A percentile compares a stretch with the other conserved stretches of the same genome.
Conservation (phyloP, 1,140 invertebrate genomes). For the Heliconius congener region DNA sequence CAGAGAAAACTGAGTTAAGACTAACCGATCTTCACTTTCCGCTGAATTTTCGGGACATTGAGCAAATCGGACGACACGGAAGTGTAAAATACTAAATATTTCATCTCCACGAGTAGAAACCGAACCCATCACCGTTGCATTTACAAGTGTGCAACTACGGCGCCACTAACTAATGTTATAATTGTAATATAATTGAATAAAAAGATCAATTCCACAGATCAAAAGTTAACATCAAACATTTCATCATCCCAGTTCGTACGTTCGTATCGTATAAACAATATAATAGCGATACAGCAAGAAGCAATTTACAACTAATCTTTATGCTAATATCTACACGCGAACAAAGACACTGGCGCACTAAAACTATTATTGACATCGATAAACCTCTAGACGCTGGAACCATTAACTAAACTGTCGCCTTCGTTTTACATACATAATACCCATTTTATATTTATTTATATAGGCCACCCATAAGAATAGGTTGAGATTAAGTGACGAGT, state of each 20-base stretch:
- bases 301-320: conserved; percentile 67
- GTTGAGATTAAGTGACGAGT: too few species aligned
- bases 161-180: background rate
- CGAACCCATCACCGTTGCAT: too few species aligned
- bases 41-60: too few species aligned
- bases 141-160: too few species aligned
- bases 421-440: background rate
- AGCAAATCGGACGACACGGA: too few species aligned
- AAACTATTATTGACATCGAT: conserved; percentile 48
- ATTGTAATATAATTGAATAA: background rate
- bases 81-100: too few species aligned
- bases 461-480: background rate
- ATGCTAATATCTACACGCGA: conserved; percentile 57
- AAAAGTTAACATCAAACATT: background rate
- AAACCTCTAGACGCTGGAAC: conserved; percentile 36
- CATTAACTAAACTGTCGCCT: conserved; percentile 23
- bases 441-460: background rate
- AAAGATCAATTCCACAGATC: background rate
- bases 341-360: conserved; percentile 56
- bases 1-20: too few species aligned
- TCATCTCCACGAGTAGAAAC: too few species aligned
- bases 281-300: conserved; percentile 48
- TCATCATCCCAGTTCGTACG: conserved; percentile 13
- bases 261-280: conserved; percentile 26
- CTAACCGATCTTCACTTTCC: too few species aligned